Percentiles rank a stretch among this genome's conserved stretches.
Evolutionary conservation across 2,888 invertebrate genomes (phyloP).

Genomic region (Willowsia nigromaculata): DNA sequence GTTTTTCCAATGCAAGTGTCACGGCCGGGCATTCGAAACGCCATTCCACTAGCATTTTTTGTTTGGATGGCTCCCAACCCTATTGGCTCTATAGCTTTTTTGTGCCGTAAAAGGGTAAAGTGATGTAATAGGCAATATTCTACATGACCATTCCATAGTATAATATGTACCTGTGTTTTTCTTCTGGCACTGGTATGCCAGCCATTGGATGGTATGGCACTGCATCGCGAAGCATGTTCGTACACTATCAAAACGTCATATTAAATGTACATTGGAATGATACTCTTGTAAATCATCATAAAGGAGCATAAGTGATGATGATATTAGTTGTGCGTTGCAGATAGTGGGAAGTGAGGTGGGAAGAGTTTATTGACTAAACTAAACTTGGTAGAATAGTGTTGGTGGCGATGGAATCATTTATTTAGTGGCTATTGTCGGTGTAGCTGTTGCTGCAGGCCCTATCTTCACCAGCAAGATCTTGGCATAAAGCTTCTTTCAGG

Average conservation of each 20-base stretch:
- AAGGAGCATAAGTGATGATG: background rate
- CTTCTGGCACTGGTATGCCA: background rate
- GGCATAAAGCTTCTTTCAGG: too few relatives aligned
- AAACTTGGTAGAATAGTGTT: background rate
- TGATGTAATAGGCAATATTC: background rate
- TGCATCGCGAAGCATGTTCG: background rate
- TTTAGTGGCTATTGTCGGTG: background rate
- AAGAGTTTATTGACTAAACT: constrained; percentile 21
- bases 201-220: background rate
- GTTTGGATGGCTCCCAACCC: background rate
- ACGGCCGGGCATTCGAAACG: constrained; percentile 48
- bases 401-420: background rate
- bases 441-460: too few relatives aligned
- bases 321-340: background rate
- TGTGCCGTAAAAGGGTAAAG: constrained; percentile 19
- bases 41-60: background rate
- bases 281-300: background rate
- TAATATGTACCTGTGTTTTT: background rate
- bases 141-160: background rate
- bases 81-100: background rate
- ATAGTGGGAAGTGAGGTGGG: constrained; percentile 8
- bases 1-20: background rate
- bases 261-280: background rate
- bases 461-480: too few relatives aligned
- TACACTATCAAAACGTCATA: background rate